Base-by-base conservation (phyloP, 2,888 invertebrate genomes). In the Dicycla oo region DNA sequence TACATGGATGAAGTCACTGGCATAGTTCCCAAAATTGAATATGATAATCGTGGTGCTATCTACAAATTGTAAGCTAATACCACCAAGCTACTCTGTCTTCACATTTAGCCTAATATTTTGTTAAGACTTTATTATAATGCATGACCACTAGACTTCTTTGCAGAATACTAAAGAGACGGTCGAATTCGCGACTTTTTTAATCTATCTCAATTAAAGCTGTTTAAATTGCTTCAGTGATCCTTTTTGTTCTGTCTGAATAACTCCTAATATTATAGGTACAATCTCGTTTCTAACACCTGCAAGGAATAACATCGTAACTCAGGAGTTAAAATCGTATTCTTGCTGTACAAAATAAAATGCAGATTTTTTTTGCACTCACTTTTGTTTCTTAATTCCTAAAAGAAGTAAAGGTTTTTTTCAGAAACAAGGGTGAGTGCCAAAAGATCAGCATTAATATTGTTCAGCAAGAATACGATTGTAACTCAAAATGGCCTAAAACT, bases 281-380 rank as follows among this genome's bases (percentile, higher is more conserved):
- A 60, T 70, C 62, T 69, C 51, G 38, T 75, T 74, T 72, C 62
- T 57, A 23, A n/a, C n/a, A n/a, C n/a, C n/a, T n/a, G n/a, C n/a
- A n/a, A n/a, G n/a, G n/a, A n/a, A n/a, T n/a, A n/a, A n/a, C n/a
- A n/a, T n/a, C n/a, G n/a, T n/a, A n/a, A n/a, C n/a, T n/a, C n/a
- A n/a, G n/a, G n/a, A n/a, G n/a, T n/a, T n/a, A n/a, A n/a, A n/a
- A n/a, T n/a, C n/a, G n/a, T n/a, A n/a, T n/a, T n/a, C n/a, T n/a
- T n/a, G n/a, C n/a, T n/a, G n/a, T n/a, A n/a, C n/a, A n/a, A n/a
- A n/a, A n/a, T n/a, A n/a, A n/a, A n/a, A n/a, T n/a, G n/a, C n/a
- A n/a, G n/a, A n/a, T n/a, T n/a, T n/a, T n/a, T n/a, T n/a, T n/a
- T n/a, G n/a, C n/a, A n/a, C n/a, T n/a, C n/a, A n/a, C n/a, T n/a